Percentiles rank a stretch among this genome's conserved stretches.
These are phyloP conservation scores for Phalacrocorax aristotelis DNA, from an alignment of 2,113 vertebrate species.

Conservation along the genomic window DNA sequence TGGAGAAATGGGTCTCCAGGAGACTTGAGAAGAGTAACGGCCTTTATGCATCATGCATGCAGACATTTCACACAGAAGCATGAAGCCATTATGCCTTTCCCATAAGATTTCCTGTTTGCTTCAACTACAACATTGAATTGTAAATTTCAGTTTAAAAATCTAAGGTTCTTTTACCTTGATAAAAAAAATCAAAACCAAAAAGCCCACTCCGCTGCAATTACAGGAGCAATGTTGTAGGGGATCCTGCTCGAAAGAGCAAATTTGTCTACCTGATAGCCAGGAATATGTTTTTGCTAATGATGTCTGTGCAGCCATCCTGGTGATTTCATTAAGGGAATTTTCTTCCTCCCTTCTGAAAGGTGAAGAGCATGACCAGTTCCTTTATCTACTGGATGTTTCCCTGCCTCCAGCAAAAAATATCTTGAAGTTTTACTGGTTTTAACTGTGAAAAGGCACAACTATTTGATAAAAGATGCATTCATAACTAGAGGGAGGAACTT, in stretches of 20 bases:
- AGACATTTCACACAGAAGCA: neutral
- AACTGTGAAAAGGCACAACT: neutral
- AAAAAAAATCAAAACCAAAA: neutral
- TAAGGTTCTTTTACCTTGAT: neutral
- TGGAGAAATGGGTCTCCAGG: neutral
- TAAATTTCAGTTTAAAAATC: constrained; percentile 22
- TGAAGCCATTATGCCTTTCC: neutral
- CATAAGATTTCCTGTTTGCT: neutral
- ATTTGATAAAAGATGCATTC: neutral
- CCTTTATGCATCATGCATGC: constrained; percentile 7
- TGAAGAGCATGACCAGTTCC: neutral
- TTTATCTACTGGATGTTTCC: neutral
- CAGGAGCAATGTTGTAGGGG: neutral
- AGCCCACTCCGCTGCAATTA: neutral
- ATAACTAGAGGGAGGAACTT: neutral
- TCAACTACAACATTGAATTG: neutral
- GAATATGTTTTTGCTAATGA: neutral
- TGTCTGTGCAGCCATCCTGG: neutral
- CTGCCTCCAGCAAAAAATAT: neutral
- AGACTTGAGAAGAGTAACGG: neutral
- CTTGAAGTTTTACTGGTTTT: neutral
- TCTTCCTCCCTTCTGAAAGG: neutral
- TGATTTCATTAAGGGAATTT: neutral
- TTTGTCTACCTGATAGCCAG: neutral
- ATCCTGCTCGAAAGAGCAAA: neutral